Percentiles rank a stretch among this genome's conserved stretches.
These are phyloP conservation scores for Sebastes goodei DNA, from an alignment of 2,797 vertebrate species.

Conservation along the genomic window DNA sequence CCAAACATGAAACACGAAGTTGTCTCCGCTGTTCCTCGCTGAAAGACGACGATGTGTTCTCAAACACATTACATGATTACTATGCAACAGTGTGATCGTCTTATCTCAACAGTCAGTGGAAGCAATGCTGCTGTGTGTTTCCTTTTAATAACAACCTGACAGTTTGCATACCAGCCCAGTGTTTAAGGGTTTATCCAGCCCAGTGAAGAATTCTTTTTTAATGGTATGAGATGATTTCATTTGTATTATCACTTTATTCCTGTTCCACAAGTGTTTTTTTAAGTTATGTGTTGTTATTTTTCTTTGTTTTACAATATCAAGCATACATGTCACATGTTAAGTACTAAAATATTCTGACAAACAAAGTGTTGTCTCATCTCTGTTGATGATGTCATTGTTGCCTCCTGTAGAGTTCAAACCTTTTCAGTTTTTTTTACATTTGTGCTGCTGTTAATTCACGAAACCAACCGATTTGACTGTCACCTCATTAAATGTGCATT, in stretches of 20 bases:
- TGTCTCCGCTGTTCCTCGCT: not conserved
- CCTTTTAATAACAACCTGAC: not conserved
- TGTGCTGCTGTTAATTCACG: no score
- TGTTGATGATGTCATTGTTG: no score
- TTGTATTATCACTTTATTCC: not conserved
- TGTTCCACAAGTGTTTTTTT: not conserved
- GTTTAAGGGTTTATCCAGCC: conserved; percentile 1
- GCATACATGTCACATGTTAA: not conserved
- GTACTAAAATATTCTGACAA: conserved; percentile 26
- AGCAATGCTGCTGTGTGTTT: not conserved
- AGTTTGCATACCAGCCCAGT: not conserved
- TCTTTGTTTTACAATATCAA: conserved; percentile 20
- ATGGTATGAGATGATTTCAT: not conserved
- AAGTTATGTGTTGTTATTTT: conserved; percentile 12
- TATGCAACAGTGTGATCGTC: conserved; percentile 48
- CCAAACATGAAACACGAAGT: not conserved
- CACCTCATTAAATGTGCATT: no score
- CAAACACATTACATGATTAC: not conserved
- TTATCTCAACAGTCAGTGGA: not conserved
- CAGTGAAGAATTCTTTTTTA: conserved; percentile 11
- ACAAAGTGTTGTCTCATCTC: no score
- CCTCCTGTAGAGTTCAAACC: no score
- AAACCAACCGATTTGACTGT: no score
- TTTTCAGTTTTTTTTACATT: no score
- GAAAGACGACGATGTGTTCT: not conserved